Percentiles rank a stretch among this genome's conserved stretches.
These are phyloP conservation scores for Silvanus unidentatus DNA, from an alignment of 2,888 invertebrate species.

Conservation along the genomic window DNA sequence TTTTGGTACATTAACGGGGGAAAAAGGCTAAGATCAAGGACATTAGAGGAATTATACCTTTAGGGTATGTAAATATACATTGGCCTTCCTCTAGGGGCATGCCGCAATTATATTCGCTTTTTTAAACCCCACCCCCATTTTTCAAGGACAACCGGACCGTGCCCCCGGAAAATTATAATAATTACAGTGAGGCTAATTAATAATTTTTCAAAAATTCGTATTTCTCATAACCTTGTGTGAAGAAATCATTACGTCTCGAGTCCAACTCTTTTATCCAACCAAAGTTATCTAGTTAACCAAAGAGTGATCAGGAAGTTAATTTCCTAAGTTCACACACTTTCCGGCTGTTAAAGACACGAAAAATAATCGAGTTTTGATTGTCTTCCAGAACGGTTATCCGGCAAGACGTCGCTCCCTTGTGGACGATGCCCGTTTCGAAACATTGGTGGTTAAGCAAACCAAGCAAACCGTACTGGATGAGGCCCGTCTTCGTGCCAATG, in stretches of 20 bases:
- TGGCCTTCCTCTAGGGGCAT: slow-evolving; percentile 35
- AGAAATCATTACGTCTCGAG: too few species aligned
- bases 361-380: slow-evolving; percentile 3
- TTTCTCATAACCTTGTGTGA: neutral
- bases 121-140: slow-evolving; percentile 21
- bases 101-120: slow-evolving; percentile 16
- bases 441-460: slow-evolving; percentile 89
- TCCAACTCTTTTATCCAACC: neutral
- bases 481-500: slow-evolving; percentile 81
- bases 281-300: slow-evolving; percentile 20
- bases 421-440: slow-evolving; percentile 96
- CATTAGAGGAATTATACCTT: slow-evolving; percentile 33
- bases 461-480: slow-evolving; percentile 89
- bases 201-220: neutral
- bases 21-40: slow-evolving; percentile 34
- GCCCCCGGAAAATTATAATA: slow-evolving; percentile 19
- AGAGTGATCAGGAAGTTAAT: slow-evolving; percentile 26
- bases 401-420: slow-evolving; percentile 92
- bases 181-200: neutral
- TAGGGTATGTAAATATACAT: slow-evolving; percentile 30
- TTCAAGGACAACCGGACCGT: slow-evolving; percentile 26
- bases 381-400: slow-evolving; percentile 92
- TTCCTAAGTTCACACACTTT: slow-evolving; percentile 31
- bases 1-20: too few species aligned
- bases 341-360: slow-evolving; percentile 37